These are phyloP conservation scores for Mionectes macconnelli DNA, from an alignment of 2,113 vertebrate genomes.

Conservation along the genomic window DNA sequence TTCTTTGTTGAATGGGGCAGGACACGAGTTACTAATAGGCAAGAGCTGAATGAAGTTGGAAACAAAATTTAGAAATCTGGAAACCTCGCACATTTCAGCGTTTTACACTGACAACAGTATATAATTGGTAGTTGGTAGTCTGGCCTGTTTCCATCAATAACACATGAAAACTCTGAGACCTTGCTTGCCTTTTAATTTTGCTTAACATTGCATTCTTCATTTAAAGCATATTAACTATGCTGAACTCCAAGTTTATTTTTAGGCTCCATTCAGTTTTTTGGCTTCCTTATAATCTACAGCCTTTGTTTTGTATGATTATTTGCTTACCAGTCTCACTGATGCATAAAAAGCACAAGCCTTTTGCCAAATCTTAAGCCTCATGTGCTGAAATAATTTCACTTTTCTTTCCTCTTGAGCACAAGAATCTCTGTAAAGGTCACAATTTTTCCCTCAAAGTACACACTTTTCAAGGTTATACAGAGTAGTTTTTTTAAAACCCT, in stretches of 20 bases:
- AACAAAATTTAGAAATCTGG: background rate
- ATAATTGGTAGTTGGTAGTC: background rate
- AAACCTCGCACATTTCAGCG: background rate
- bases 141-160: constrained; percentile 31
- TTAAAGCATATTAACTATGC: constrained; percentile 54
- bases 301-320: constrained; percentile 52
- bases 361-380: constrained; percentile 44
- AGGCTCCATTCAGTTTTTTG: constrained; percentile 20
- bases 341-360: constrained; percentile 48
- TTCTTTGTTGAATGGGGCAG: background rate
- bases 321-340: constrained; percentile 47
- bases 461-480: constrained; percentile 15
- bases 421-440: background rate
- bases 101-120: background rate
- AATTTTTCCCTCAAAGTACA: background rate
- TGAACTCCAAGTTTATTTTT: constrained; percentile 60
- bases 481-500: background rate
- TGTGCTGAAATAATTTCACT: constrained; percentile 37
- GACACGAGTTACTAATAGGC: background rate
- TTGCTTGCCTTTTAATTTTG: constrained; percentile 55
- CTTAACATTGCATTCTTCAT: constrained; percentile 20
- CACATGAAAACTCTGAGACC: constrained; percentile 27
- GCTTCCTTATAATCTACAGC: constrained; percentile 55
- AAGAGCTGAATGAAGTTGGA: background rate
- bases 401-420: constrained; percentile 19